phyloP scores from a whole-genome alignment of 53 echinoderm and acorn worm genomes.

The Holothuria leucospilota region DNA sequence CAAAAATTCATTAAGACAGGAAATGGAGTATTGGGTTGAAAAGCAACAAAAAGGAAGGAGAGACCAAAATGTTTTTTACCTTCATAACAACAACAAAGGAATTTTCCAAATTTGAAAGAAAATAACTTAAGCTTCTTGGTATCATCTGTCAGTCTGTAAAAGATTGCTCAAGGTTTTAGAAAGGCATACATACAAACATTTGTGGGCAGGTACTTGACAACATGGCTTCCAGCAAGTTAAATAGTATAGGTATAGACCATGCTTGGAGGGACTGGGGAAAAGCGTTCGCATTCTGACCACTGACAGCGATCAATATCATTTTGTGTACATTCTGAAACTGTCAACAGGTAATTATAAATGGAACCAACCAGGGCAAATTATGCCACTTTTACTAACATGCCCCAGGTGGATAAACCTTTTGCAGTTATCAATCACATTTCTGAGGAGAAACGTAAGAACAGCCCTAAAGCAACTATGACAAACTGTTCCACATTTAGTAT shows the following conservation, averaged over 20 bases:
- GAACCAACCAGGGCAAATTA: not conserved
- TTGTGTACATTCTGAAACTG: slow-evolving; percentile 22
- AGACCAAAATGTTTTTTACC: not conserved
- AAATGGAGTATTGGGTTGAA: slow-evolving; percentile 6
- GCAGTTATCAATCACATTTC: too few relatives aligned
- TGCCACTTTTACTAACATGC: slow-evolving; percentile 34
- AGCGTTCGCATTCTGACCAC: too few relatives aligned
- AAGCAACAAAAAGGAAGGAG: not conserved
- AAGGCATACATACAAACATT: too few relatives aligned
- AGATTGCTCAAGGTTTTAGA: too few relatives aligned
- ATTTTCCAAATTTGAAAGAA: slow-evolving; percentile 4
- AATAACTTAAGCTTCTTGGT: not conserved
- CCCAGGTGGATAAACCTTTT: not conserved
- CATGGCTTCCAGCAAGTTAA: too few relatives aligned
- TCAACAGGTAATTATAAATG: slow-evolving; percentile 39
- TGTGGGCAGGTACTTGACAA: too few relatives aligned
- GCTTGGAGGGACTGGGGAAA: too few relatives aligned
- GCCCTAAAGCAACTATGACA: too few relatives aligned
- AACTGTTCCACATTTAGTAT: too few relatives aligned
- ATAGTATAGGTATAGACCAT: too few relatives aligned
- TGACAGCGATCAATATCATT: slow-evolving; percentile 31
- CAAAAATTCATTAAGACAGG: not conserved
- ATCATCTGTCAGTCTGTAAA: too few relatives aligned
- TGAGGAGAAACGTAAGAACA: too few relatives aligned
- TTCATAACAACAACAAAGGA: not conserved